Evolutionary conservation across 2,888 invertebrate genomes (phyloP).

Genomic region (Lochmaea capreae): DNA sequence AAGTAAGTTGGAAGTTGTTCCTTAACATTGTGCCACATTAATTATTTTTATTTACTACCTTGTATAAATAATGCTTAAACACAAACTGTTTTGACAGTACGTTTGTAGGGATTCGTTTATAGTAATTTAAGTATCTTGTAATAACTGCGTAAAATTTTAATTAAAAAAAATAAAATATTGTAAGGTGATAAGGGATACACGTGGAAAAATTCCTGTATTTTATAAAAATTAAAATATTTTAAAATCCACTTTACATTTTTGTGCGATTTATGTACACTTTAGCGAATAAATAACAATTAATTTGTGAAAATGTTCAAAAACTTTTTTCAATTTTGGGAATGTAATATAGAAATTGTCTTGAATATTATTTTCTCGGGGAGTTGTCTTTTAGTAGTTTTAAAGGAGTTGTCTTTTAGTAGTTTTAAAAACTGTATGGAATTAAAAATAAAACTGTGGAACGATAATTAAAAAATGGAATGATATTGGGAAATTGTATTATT

Average conservation of each 20-base stretch:
- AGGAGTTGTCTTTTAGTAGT: too few relatives aligned
- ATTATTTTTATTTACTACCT: not conserved
- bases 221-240: not conserved
- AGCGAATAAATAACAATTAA: not conserved
- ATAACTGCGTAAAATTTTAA: not conserved
- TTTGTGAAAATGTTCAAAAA: too few relatives aligned
- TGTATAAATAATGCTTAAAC: not conserved
- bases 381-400: too few relatives aligned
- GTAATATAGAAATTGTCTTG: not conserved
- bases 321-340: not conserved
- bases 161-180: not conserved
- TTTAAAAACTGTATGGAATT: too few relatives aligned
- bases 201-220: constrained; percentile 1
- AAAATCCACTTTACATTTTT: not conserved
- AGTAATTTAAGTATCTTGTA: not conserved
- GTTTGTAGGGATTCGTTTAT: not conserved
- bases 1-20: not conserved
- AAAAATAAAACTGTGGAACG: too few relatives aligned
- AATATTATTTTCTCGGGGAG: not conserved
- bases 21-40: not conserved
- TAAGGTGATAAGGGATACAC: not conserved
- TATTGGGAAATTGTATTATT: too few relatives aligned
- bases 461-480: too few relatives aligned
- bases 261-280: not conserved
- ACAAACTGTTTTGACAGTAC: not conserved